Percentiles rank a stretch among this genome's conserved stretches.
Evolutionary conservation across 2,113 vertebrate species (phyloP).

Genomic region (Cebus imitator): DNA sequence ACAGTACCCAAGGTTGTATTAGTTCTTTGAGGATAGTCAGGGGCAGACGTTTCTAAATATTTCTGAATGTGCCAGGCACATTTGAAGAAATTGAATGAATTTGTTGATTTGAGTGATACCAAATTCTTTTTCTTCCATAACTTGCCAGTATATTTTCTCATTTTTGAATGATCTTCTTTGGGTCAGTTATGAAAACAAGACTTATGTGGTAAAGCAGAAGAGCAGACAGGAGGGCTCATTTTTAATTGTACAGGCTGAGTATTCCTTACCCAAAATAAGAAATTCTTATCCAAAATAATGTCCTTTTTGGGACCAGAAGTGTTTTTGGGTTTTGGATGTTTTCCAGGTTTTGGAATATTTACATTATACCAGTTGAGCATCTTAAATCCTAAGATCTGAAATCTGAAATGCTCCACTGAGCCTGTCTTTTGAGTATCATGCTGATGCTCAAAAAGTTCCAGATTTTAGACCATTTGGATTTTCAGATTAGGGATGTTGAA

Average conservation of each 20-base stretch:
- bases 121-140: background rate
- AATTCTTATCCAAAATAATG: background rate
- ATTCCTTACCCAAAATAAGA: background rate
- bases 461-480: background rate
- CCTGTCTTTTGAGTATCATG: background rate
- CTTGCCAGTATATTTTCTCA: background rate
- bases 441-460: background rate
- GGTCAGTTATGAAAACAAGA: background rate
- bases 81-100: background rate
- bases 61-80: background rate
- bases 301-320: background rate
- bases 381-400: background rate
- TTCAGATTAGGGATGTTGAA: background rate
- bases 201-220: background rate
- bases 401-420: background rate
- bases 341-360: background rate
- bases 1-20: background rate
- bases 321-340: background rate
- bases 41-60: background rate
- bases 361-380: background rate
- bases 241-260: background rate
- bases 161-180: background rate
- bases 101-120: conserved; percentile 17
- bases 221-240: background rate
- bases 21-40: background rate